Conservation (phyloP, 2,888 invertebrate genomes). For the Podabrus alpinus region DNA sequence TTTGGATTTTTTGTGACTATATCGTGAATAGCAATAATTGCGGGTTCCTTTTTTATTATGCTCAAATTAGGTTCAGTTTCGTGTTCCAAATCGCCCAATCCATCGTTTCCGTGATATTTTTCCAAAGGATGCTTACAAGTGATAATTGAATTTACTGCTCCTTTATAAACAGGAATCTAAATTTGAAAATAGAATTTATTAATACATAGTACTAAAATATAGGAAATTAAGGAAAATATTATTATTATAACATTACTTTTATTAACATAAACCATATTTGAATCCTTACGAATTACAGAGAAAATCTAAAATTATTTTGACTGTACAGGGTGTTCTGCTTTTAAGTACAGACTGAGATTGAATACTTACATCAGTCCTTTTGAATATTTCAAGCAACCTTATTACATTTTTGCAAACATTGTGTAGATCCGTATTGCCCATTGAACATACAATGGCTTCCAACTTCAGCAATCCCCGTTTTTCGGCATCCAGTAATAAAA, state of each 20-base stretch:
- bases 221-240: no score
- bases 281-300: no score
- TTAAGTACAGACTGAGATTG: neutral
- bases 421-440: conserved; percentile 72
- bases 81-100: conserved; percentile 66
- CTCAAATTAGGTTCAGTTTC: conserved; percentile 36
- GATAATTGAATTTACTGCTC: conserved; percentile 59
- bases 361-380: conserved; percentile 63
- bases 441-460: conserved; percentile 72
- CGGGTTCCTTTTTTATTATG: conserved; percentile 46
- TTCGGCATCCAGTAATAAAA: conserved; percentile 61
- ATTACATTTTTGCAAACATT: conserved; percentile 72
- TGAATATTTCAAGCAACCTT: conserved; percentile 64
- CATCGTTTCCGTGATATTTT: conserved; percentile 70
- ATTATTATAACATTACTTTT: no score
- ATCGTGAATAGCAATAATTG: conserved; percentile 64
- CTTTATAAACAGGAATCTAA: conserved; percentile 74
- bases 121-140: conserved; percentile 48
- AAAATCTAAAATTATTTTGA: no score
- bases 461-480: conserved; percentile 56
- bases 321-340: neutral
- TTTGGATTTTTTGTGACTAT: conserved; percentile 62
- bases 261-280: no score
- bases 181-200: neutral
- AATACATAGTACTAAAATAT: no score